Base-by-base conservation (phyloP, 2,113 vertebrate species). In the Edolisoma coerulescens region DNA sequence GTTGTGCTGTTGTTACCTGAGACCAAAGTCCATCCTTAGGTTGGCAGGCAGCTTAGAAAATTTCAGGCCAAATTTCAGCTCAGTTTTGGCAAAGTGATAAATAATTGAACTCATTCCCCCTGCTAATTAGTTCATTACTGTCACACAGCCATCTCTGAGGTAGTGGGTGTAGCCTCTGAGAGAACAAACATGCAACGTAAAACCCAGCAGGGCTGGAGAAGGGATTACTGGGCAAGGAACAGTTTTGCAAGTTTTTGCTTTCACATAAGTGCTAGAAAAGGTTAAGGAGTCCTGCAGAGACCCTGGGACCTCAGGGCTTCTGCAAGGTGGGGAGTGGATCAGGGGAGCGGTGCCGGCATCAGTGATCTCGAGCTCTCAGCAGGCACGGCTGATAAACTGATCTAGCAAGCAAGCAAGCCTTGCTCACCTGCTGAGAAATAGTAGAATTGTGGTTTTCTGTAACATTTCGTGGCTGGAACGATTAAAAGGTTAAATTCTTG, bases 61-160 rank as follows among this genome's bases (percentile, higher is more conserved):
- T 68, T 54, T 80, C 27, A 53, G 50, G 67, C 37, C 41, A 56
- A 95, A 82, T 60, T 39, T 60, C n/a, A 53, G 30, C 70, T 87
- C 37, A 7, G 20, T 88, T 97, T 86, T 90, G 64, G 76, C 60
- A 11, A 75, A 93, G 45, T 2, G 5, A 33, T 84, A 90, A 63
- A 74, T 41, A 81, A 75, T 64, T 92, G 86, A 80, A 88, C 50
- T 81, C 39, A 93, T 92, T 42, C 44, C 90, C 89, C 79, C 28
- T 32, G 82, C 53, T 91, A 93, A 88, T 93, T 87, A 70, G 70
- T 96, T 95, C 93, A 86, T 96, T 28, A 63, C 81, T 91, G 91
- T 87, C 82, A 57, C 50, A 8, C 27, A 65, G 87, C 89, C 93
- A 85, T 91, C 59, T 67, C 87, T 80, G 85, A 39, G 59, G 89